phyloP scores from a whole-genome alignment of 2,888 invertebrate species.

The Phanerotoma sp. region DNA sequence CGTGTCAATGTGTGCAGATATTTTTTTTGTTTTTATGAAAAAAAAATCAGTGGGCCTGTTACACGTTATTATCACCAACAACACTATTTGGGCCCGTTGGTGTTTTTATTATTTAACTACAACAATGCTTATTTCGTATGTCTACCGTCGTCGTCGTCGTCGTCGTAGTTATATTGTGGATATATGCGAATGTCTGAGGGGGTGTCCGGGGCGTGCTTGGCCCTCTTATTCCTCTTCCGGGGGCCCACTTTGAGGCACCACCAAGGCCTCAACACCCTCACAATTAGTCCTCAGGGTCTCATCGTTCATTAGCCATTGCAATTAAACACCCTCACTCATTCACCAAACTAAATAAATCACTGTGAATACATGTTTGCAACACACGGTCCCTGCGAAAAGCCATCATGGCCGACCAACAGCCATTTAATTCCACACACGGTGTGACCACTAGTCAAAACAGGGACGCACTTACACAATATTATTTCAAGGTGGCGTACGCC shows the following conservation, averaged over 20 bases:
- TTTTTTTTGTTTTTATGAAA: no score
- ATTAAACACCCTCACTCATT: constrained; percentile 53
- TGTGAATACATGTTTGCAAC: constrained; percentile 56
- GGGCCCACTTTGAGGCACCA: constrained; percentile 25
- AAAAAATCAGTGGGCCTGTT: no score
- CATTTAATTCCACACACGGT: constrained; percentile 45
- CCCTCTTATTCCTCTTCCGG: constrained; percentile 22
- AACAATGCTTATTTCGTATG: constrained; percentile 10
- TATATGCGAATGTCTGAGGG: constrained; percentile 23
- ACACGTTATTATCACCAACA: no score
- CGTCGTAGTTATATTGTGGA: constrained; percentile 16
- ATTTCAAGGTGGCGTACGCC: no score
- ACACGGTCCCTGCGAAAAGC: constrained; percentile 56
- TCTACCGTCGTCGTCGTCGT: constrained; percentile 12
- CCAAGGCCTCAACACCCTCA: constrained; percentile 49
- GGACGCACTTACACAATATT: neutral
- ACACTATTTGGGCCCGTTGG: neutral
- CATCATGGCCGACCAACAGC: constrained; percentile 58
- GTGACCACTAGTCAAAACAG: neutral
- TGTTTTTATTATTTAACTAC: constrained; percentile 18
- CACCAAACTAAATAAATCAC: constrained; percentile 53
- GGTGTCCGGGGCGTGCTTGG: constrained; percentile 26
- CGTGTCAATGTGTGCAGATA: no score
- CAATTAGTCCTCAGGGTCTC: constrained; percentile 54
- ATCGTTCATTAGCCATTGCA: constrained; percentile 53